Evolutionary conservation across 1,140 invertebrate genomes (phyloP).

Genomic region (Magallana ariakensis): DNA sequence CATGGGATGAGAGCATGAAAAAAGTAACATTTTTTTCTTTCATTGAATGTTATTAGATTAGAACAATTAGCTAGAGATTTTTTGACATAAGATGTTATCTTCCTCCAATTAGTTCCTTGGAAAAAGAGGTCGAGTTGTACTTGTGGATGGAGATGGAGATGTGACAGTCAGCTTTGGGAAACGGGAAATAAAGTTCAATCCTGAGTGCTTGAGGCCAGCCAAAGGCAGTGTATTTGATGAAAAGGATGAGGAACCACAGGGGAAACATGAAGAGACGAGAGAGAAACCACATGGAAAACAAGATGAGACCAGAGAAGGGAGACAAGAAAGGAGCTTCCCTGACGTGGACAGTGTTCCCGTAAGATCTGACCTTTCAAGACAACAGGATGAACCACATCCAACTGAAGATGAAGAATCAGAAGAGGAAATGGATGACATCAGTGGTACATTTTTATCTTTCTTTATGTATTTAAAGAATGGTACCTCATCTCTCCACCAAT

Average conservation of each 20-base stretch:
- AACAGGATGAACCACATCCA: no score
- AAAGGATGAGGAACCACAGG: not conserved
- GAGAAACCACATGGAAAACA: no score
- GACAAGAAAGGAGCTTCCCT: not conserved
- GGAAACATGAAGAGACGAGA: not conserved
- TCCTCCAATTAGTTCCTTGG: constrained; percentile 46
- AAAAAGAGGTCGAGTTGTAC: constrained; percentile 40
- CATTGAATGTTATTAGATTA: no score
- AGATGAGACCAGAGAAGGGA: no score
- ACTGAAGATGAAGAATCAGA: no score
- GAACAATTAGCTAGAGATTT: no score
- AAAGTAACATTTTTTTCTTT: constrained; percentile 1
- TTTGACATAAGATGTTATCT: not conserved
- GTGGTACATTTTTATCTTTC: no score
- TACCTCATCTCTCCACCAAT: no score
- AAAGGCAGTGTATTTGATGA: constrained; percentile 32
- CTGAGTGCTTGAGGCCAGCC: constrained; percentile 42
- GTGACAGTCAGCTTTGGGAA: constrained; percentile 46
- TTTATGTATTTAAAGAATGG: no score
- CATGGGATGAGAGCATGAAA: constrained; percentile 43
- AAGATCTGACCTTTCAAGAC: no score
- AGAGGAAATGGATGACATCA: no score
- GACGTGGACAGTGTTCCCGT: not conserved
- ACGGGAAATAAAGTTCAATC: constrained; percentile 36
- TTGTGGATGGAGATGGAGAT: constrained; percentile 43